Conservation (phyloP, 2,113 vertebrate species). For the Gadus macrocephalus region DNA sequence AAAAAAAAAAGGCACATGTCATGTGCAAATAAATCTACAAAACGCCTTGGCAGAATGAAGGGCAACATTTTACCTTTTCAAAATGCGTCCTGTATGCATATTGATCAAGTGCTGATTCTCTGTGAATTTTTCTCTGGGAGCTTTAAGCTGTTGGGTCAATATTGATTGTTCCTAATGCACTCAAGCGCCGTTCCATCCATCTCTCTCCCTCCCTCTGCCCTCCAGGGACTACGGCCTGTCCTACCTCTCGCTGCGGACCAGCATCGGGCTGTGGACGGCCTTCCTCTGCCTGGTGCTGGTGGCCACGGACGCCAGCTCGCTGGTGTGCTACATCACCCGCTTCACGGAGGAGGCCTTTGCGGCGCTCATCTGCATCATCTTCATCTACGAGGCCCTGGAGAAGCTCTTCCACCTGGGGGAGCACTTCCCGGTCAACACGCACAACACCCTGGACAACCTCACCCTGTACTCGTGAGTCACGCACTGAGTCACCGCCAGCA, state of each 20-base stretch:
- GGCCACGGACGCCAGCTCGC: slow-evolving; percentile 91
- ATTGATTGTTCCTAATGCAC: too few relatives aligned
- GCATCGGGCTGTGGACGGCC: slow-evolving; percentile 93
- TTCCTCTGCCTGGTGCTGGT: slow-evolving; percentile 89
- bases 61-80: too few relatives aligned
- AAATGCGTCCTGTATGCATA: too few relatives aligned
- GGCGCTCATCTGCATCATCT: slow-evolving; percentile 95
- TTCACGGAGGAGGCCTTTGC: slow-evolving; percentile 96
- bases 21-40: too few relatives aligned
- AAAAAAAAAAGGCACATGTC: too few relatives aligned
- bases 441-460: slow-evolving; percentile 81
- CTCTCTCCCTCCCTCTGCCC: slow-evolving; percentile 17
- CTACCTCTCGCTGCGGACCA: slow-evolving; percentile 88
- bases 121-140: too few relatives aligned
- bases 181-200: too few relatives aligned
- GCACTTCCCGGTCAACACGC: slow-evolving; percentile 84
- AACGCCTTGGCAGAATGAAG: too few relatives aligned
- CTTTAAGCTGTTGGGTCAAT: too few relatives aligned
- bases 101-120: too few relatives aligned
- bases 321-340: slow-evolving; percentile 94
- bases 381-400: slow-evolving; percentile 95
- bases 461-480: slow-evolving; percentile 86
- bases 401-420: slow-evolving; percentile 90
- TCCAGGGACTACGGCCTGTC: slow-evolving; percentile 84
- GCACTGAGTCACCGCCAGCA: too few relatives aligned